Evolutionary conservation across 2,888 invertebrate species (phyloP).

Genomic region (Ochropacha duplaris): DNA sequence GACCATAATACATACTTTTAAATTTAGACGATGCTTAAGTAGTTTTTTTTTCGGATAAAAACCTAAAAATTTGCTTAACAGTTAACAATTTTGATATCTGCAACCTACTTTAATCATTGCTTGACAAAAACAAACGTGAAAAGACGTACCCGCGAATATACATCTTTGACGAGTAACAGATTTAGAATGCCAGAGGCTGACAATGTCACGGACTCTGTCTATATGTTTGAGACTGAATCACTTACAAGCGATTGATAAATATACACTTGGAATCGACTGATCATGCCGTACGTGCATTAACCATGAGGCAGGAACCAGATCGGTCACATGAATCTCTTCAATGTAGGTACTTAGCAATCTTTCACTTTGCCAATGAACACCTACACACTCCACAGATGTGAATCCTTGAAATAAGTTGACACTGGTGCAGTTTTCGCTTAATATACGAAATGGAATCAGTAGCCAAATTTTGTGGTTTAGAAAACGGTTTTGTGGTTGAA

Average conservation of each 20-base stretch:
- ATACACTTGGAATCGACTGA: not conserved
- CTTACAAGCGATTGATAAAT: not conserved
- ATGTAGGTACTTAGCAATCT: slow-evolving; percentile 1
- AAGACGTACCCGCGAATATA: not conserved
- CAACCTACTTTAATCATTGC: not conserved
- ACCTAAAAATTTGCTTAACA: too few species aligned
- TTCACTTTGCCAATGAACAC: not conserved
- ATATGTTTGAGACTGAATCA: not conserved
- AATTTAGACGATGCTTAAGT: too few species aligned
- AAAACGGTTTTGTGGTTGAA: not conserved
- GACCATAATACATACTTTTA: too few species aligned
- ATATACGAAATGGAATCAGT: not conserved
- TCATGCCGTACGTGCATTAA: not conserved
- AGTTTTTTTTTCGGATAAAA: too few species aligned
- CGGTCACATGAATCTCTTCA: not conserved
- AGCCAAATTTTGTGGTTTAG: not conserved
- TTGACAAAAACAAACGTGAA: not conserved
- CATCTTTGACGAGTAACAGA: slow-evolving; percentile 1
- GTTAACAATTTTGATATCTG: too few species aligned
- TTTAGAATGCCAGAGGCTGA: not conserved
- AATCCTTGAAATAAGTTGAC: not conserved
- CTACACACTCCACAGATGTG: slow-evolving; percentile 1
- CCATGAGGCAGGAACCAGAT: not conserved
- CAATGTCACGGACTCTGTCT: slow-evolving; percentile 6
- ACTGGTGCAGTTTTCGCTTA: not conserved